phyloP scores from a whole-genome alignment of 2,797 vertebrate species.

The Mus spretus region DNA sequence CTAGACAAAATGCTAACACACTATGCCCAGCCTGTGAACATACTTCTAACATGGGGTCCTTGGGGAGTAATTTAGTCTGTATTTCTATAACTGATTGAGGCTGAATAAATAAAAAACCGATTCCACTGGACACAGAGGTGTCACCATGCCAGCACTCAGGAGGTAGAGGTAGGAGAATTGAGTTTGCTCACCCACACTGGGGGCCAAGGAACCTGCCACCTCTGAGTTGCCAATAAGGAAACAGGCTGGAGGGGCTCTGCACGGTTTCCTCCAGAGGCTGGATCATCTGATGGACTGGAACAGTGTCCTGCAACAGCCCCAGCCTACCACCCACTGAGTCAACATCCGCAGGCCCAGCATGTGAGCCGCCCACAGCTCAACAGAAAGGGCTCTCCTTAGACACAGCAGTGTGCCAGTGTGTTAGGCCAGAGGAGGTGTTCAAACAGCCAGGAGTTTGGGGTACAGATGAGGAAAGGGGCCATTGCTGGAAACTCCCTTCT shows the following conservation, averaged over 20 bases:
- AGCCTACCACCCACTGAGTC: rapidly evolving
- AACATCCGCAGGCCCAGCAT: neutral
- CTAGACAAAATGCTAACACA: no score
- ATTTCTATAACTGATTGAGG: neutral
- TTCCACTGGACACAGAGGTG: neutral
- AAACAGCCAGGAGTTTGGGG: neutral
- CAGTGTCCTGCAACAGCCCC: neutral
- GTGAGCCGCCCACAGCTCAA: neutral
- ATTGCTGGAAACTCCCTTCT: neutral
- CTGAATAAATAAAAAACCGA: neutral
- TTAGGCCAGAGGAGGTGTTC: rapidly evolving
- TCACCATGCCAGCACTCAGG: neutral
- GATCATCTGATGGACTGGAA: neutral
- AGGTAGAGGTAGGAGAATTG: neutral
- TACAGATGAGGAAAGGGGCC: neutral
- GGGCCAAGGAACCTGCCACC: neutral
- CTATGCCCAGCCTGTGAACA: neutral
- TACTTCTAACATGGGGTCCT: neutral
- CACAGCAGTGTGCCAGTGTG: no score
- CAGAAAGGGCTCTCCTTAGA: neutral
- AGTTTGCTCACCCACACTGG: neutral
- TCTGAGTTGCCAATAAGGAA: neutral
- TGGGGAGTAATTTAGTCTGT: neutral
- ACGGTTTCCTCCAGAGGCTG: no score
- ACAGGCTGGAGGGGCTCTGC: neutral